A percentile compares a stretch with the other conserved stretches of the same genome.
These are phyloP conservation scores for Orthochromis indermauri DNA, from an alignment of 2,113 vertebrate genomes.

Conservation along the genomic window DNA sequence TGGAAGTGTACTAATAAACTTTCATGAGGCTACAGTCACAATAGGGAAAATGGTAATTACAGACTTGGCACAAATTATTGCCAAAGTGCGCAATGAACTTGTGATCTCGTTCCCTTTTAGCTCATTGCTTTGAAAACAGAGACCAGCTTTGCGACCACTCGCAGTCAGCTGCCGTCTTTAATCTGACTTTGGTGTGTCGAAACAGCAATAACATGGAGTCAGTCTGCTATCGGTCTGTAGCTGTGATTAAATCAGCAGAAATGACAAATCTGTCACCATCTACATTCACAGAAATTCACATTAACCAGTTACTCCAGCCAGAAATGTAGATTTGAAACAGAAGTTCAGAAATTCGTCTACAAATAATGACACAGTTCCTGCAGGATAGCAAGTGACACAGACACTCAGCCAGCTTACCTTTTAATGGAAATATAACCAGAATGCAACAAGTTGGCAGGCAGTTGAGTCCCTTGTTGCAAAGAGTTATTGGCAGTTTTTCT, in stretches of 20 bases:
- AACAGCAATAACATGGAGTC: background rate
- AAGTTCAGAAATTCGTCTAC: background rate
- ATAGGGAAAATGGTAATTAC: background rate
- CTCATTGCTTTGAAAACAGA: background rate
- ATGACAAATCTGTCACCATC: background rate
- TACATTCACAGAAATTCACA: background rate
- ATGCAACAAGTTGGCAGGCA: background rate
- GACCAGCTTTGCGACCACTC: background rate
- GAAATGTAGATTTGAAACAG: background rate
- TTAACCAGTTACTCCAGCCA: background rate
- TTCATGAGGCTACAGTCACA: background rate
- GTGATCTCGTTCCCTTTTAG: background rate
- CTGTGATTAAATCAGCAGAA: background rate
- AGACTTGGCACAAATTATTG: background rate
- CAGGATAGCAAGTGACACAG: background rate
- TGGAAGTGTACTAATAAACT: background rate
- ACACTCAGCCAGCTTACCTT: background rate
- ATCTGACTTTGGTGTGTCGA: background rate
- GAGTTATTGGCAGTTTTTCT: background rate
- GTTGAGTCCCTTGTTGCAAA: background rate
- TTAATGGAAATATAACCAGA: background rate
- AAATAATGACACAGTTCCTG: background rate
- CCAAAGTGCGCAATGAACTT: background rate
- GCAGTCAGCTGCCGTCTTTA: background rate
- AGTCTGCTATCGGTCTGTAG: background rate